Conservation (phyloP, 2,888 invertebrate genomes). For the Panopea generosa region DNA sequence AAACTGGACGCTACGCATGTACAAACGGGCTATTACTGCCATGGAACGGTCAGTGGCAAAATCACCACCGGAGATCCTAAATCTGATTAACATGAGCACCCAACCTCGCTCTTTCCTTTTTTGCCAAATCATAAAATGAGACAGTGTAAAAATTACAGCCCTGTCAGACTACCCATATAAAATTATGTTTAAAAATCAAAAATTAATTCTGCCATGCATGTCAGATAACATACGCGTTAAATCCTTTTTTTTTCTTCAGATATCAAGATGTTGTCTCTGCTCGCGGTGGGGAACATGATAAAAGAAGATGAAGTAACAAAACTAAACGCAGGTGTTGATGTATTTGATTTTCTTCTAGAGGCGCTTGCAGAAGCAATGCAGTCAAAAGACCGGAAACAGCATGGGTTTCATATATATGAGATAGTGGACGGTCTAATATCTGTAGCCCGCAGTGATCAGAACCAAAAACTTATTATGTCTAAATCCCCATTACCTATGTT, state of each 20-base stretch:
- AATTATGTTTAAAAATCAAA: too few species aligned
- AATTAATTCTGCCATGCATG: too few species aligned
- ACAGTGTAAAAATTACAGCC: too few species aligned
- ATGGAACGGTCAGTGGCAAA: too few species aligned
- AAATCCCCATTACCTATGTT: constrained; percentile 57
- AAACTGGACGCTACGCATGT: too few species aligned
- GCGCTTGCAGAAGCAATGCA: constrained; percentile 53
- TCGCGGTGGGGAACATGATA: constrained; percentile 71
- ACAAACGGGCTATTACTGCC: too few species aligned
- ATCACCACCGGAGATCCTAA: too few species aligned
- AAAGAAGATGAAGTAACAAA: constrained; percentile 69
- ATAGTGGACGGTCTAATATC: constrained; percentile 70
- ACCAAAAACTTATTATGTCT: constrained; percentile 67
- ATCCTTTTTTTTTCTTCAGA: constrained; percentile 66
- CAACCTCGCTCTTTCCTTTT: too few species aligned
- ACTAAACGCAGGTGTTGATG: constrained; percentile 63
- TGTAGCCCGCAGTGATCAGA: constrained; percentile 69
- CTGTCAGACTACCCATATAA: too few species aligned
- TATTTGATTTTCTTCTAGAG: constrained; percentile 68
- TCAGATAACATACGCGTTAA: neutral
- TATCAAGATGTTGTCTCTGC: constrained; percentile 69
- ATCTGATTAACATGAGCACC: too few species aligned
- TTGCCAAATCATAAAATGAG: too few species aligned
- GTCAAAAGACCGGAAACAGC: constrained; percentile 56
- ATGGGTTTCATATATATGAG: constrained; percentile 71